Evolutionary conservation across 2,113 vertebrate species (phyloP).

Genomic region (Crotalus tigris): DNA sequence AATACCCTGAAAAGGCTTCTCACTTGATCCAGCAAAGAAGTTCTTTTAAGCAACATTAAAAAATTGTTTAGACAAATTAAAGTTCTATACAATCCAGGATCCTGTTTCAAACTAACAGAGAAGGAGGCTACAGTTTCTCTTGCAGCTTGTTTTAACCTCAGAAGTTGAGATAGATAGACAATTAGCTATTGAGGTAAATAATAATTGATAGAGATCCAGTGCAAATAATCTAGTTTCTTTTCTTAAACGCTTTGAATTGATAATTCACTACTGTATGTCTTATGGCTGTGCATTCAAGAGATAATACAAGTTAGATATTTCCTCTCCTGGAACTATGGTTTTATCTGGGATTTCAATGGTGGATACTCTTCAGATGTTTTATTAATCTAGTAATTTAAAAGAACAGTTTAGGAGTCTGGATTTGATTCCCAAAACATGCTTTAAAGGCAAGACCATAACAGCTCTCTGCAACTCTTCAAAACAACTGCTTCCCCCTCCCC

Average conservation of each 20-base stretch:
- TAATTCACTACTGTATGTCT: not conserved
- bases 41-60: not conserved
- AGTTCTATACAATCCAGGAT: not conserved
- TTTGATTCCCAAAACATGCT: not conserved
- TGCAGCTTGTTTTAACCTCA: no score
- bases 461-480: no score
- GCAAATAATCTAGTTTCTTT: not conserved
- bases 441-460: not conserved
- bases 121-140: not conserved
- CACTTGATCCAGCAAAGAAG: not conserved
- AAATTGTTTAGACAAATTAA: not conserved
- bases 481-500: no score
- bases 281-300: not conserved
- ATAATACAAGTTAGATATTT: not conserved
- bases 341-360: not conserved
- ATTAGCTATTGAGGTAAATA: not conserved
- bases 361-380: not conserved
- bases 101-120: not conserved
- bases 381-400: not conserved
- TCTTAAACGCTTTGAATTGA: not conserved
- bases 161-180: not conserved
- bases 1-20: no score
- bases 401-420: not conserved
- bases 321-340: not conserved
- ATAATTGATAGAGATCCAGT: not conserved